phyloP scores from a whole-genome alignment of 2,797 vertebrate genomes.

The Melanogrammus aeglefinus region DNA sequence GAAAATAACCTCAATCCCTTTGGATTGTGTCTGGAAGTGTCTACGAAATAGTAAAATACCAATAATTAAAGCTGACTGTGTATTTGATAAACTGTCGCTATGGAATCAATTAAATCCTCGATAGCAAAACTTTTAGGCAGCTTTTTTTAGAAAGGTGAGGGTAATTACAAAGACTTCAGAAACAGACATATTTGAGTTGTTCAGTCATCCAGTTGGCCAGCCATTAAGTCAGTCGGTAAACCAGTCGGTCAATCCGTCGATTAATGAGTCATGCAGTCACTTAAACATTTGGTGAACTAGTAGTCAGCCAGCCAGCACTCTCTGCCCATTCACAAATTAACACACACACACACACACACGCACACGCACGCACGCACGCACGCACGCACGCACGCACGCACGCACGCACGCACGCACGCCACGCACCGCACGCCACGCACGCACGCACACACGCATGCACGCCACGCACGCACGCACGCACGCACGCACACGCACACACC shows the following conservation, averaged over 20 bases:
- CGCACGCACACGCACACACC: slow-evolving; percentile 6
- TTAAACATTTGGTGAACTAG: background rate
- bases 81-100: background rate
- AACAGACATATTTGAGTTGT: slow-evolving; percentile 1
- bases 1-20: too few relatives aligned
- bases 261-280: background rate
- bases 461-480: slow-evolving; percentile 8
- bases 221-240: slow-evolving; percentile 6
- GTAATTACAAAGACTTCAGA: slow-evolving; percentile 18
- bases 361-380: slow-evolving; percentile 7
- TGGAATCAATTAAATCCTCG: background rate
- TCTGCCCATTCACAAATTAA: slow-evolving; percentile 33
- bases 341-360: slow-evolving; percentile 12
- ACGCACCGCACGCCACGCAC: too few relatives aligned
- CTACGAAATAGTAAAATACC: background rate
- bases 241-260: background rate
- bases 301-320: slow-evolving; percentile 20
- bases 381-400: slow-evolving; percentile 6
- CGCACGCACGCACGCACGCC: slow-evolving; percentile 8
- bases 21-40: too few relatives aligned
- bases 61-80: background rate
- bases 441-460: slow-evolving; percentile 10
- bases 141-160: background rate
- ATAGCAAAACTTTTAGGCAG: background rate
- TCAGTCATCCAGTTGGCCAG: background rate